phyloP scores from a whole-genome alignment of 2,113 vertebrate species.

The rat (Rattus norvegicus) region GRCr8 NC_086022.1:7027501-7028000 shows the following conservation, averaged over 20 bases:
- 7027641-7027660: background rate
- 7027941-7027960: background rate
- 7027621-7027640: background rate
- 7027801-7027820: background rate
- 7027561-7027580: fast-evolving
- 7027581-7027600: background rate
- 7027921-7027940: too few species aligned
- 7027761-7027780: background rate
- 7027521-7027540: background rate
- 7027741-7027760: background rate
- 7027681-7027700: background rate
- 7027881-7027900: background rate
- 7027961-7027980: background rate
- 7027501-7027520: fast-evolving
- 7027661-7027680: background rate
- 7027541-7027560: background rate
- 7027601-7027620: background rate
- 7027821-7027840: too few species aligned
- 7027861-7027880: background rate
- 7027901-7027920: too few species aligned
- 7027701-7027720: background rate
- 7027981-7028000: background rate
- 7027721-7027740: background rate
- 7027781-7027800: background rate
- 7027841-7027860: too few species aligned